A percentile compares a stretch with the other conserved stretches of the same genome.
These are phyloP conservation scores for Falco novaeseelandiae DNA, from an alignment of 2,797 vertebrate species.

Conservation along the genomic window DNA sequence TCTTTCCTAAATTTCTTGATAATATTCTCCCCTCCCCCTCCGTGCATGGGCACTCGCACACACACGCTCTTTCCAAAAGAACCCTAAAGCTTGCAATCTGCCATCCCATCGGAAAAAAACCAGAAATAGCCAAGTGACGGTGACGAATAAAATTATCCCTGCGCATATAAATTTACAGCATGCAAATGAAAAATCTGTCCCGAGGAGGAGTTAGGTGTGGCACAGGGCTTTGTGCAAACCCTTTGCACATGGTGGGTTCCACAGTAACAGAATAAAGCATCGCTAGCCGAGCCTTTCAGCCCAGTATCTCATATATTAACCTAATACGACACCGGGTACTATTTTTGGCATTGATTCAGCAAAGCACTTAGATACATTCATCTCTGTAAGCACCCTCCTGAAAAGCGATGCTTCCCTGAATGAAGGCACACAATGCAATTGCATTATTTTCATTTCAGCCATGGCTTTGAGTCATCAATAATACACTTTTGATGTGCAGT, in stretches of 20 bases:
- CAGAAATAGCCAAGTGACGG: background rate
- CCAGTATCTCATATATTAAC: background rate
- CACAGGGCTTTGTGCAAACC: background rate
- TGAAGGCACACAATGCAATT: background rate
- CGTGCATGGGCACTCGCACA: background rate
- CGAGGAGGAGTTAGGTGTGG: background rate
- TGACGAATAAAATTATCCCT: background rate
- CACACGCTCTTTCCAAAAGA: background rate
- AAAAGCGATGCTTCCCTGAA: background rate
- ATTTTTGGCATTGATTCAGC: background rate
- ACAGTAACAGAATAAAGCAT: background rate
- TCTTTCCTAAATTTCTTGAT: background rate
- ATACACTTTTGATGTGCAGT: fast-evolving
- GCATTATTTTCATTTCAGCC: background rate
- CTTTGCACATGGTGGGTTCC: background rate
- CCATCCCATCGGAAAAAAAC: background rate
- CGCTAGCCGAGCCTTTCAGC: background rate
- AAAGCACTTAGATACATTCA: background rate
- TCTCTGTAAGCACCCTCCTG: background rate
- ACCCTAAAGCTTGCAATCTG: background rate
- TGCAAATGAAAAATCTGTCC: background rate
- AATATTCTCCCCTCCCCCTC: background rate
- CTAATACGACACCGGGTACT: fast-evolving
- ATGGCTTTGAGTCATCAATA: background rate
- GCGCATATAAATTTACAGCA: background rate